phyloP scores from a whole-genome alignment of 2,888 invertebrate genomes.

The Eupithecia tripunctaria region DNA sequence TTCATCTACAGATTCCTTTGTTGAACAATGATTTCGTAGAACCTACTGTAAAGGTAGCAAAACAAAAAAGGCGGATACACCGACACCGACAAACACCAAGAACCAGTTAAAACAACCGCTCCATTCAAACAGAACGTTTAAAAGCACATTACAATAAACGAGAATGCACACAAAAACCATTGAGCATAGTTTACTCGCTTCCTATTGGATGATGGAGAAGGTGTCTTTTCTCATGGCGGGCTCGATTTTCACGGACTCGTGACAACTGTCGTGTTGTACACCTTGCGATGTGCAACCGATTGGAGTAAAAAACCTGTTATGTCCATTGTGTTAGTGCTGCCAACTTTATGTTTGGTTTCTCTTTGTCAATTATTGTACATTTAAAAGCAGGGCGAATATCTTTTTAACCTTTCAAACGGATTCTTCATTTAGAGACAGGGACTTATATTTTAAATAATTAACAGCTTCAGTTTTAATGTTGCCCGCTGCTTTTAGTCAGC shows the following conservation, averaged over 20 bases:
- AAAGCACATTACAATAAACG: constrained; percentile 43
- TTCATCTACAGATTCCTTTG: background rate
- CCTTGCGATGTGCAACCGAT: constrained; percentile 61
- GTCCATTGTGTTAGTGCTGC: constrained; percentile 45
- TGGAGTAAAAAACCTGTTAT: constrained; percentile 53
- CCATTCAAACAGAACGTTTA: constrained; percentile 34
- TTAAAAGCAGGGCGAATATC: background rate
- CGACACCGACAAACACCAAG: constrained; percentile 6
- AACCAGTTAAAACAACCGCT: constrained; percentile 19
- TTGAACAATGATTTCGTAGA: background rate
- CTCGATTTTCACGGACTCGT: constrained; percentile 60
- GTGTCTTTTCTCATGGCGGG: constrained; percentile 52
- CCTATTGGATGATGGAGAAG: constrained; percentile 53
- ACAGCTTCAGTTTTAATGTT: no score
- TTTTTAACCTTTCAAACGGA: background rate
- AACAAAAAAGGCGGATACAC: constrained; percentile 5
- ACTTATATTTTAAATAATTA: background rate
- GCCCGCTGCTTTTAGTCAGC: no score
- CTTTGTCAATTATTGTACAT: background rate
- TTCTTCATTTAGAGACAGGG: background rate
- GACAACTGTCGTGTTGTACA: constrained; percentile 55
- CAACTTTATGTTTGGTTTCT: constrained; percentile 4
- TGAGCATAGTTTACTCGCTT: constrained; percentile 49
- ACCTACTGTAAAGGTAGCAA: background rate
- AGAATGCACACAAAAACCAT: constrained; percentile 49